Evolutionary conservation across 64 coral and sea anemone species (phyloP), one percentile per base, ranked within the genome.

Genomic region (Hydrozoanthus tunicans): DNA sequence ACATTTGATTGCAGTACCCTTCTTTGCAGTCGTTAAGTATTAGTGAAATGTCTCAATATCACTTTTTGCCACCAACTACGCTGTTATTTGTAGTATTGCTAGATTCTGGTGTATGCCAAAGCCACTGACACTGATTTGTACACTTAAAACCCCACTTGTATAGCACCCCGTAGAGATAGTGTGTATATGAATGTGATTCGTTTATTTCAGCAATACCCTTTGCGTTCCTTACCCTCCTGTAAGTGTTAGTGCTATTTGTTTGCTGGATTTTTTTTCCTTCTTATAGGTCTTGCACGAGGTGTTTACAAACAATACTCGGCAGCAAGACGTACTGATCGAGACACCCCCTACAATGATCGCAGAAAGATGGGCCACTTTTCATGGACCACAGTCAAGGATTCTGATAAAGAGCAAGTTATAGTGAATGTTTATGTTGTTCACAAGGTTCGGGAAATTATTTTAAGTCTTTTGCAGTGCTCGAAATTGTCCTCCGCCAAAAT

Each of bases 331-430:
- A 90, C 89, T n/a, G 90, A 96, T 77, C 91, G 86, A 55, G 11
- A 62, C 58, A 96, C 95, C n/a, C 95, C 92, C 9, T 96, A 94
- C 53, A 96, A 96, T 96, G 95, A 96, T 43, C 90, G 95, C 78
- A 79, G 83, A 24, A 96, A 96, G 55, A 94, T 96, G 95, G 95
- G 95, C 62, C 95, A 94, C 43, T 96, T 94, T 70, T 91, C 92
- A 0, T 96, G 95, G 95, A 59, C 82, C 17, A 13, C 51, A 3
- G 53, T 57, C 26, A 10, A 74, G 2, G 32, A 65, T 9, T 56
- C 15, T 26, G 83, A 93, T 25, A 93, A 77, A 77, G 20, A 93
- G 15, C 92, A 93, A 79, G 58, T 89, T 51, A 89, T 96, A 64
- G 92, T 96, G 9, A 96, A 96, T 79, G 70, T 96, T 8, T 96